Percentiles rank a stretch among this genome's conserved stretches.
Evolutionary conservation across 2,797 vertebrate genomes (phyloP).

Genomic region (Notolepis coatsorum): DNA sequence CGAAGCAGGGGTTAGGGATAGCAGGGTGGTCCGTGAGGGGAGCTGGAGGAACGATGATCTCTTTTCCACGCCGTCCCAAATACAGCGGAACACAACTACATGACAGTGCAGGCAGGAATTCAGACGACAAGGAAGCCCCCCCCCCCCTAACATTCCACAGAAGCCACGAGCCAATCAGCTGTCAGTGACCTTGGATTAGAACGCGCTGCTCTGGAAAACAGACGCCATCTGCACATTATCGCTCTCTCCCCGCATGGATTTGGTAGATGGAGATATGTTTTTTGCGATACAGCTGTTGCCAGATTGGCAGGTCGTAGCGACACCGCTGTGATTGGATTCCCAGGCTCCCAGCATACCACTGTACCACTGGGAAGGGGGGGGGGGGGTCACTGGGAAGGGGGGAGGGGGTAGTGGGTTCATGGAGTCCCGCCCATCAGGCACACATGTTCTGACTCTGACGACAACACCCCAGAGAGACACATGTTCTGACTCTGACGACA

Average conservation of each 20-base stretch:
- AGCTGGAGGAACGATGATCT: constrained; percentile 13
- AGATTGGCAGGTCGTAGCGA: constrained; percentile 52
- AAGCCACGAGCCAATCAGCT: constrained; percentile 40
- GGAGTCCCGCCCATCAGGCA: constrained; percentile 52
- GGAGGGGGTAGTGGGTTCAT: not conserved
- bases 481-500: constrained; percentile 31
- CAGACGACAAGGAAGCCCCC: constrained; percentile 49
- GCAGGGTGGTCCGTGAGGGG: constrained; percentile 47
- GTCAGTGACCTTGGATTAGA: constrained; percentile 43
- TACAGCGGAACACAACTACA: constrained; percentile 50
- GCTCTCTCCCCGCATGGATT: constrained; percentile 11
- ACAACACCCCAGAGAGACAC: constrained; percentile 53
- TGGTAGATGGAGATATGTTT: constrained; percentile 36
- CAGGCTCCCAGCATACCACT: constrained; percentile 33
- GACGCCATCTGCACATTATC: constrained; percentile 37
- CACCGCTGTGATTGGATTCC: constrained; percentile 56
- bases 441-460: constrained; percentile 20
- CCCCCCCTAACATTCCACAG: constrained; percentile 44
- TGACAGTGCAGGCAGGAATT: constrained; percentile 36
- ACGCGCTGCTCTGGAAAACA: constrained; percentile 28
- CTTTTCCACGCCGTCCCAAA: constrained; percentile 36
- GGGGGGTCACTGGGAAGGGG: not conserved
- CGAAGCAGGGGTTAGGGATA: no score
- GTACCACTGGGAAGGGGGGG: not conserved
- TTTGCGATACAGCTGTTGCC: constrained; percentile 46